A percentile compares a stretch with the other conserved stretches of the same genome.
Evolutionary conservation across 2,888 invertebrate genomes (phyloP).

Genomic region (Spisula solida): DNA sequence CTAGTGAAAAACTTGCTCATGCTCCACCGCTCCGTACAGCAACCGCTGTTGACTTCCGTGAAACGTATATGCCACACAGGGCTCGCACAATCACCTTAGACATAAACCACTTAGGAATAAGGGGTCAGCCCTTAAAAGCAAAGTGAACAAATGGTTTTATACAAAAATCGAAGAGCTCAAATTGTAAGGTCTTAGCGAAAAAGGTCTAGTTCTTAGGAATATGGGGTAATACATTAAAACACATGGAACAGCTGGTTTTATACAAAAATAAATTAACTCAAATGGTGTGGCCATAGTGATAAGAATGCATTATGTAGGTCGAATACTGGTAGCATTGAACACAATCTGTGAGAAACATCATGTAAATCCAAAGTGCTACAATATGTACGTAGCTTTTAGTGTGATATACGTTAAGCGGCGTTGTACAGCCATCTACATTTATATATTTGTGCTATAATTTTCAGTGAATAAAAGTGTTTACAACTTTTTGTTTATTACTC

Average conservation of each 20-base stretch:
- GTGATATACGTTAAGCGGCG: no score
- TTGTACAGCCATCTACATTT: no score
- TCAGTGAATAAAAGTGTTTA: no score
- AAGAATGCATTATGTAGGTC: no score
- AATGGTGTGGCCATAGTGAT: not conserved
- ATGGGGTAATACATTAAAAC: slow-evolving; percentile 54
- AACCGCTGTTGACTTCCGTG: slow-evolving; percentile 53
- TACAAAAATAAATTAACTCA: slow-evolving; percentile 52
- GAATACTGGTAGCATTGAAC: no score
- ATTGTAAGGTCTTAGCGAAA: not conserved
- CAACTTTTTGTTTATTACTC: no score
- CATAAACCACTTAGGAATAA: slow-evolving; percentile 67
- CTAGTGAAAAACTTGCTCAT: slow-evolving; percentile 34
- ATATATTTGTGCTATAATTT: no score
- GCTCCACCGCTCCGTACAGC: slow-evolving; percentile 41
- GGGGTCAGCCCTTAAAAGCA: slow-evolving; percentile 57
- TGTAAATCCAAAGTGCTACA: no score
- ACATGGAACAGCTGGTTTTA: slow-evolving; percentile 52
- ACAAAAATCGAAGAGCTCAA: slow-evolving; percentile 51
- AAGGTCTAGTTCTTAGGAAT: slow-evolving; percentile 47
- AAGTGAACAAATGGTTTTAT: slow-evolving; percentile 54
- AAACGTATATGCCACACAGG: slow-evolving; percentile 35
- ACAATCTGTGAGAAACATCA: no score
- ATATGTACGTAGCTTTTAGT: no score
- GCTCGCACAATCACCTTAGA: slow-evolving; percentile 58